Conservation (phyloP, 2,888 invertebrate species). For the Rhaphigaster nebulosa region DNA sequence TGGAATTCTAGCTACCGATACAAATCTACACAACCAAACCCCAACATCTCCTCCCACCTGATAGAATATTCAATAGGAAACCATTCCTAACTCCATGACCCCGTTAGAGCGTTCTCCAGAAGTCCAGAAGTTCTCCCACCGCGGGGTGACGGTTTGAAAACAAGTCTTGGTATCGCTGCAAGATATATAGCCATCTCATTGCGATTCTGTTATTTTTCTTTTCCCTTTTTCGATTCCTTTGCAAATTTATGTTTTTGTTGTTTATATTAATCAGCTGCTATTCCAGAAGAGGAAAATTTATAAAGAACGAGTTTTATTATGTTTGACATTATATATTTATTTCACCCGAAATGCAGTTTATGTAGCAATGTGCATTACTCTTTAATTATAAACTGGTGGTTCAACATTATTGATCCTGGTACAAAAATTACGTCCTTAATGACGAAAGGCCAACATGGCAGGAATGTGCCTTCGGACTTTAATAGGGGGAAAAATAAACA, state of each 20-base stretch:
- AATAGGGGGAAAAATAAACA: no score
- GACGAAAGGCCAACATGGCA: no score
- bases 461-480: no score
- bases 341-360: no score
- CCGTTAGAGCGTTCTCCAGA: not conserved
- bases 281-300: not conserved
- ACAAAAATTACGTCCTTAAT: no score
- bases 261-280: not conserved
- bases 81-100: slow-evolving; percentile 25
- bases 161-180: not conserved
- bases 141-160: not conserved
- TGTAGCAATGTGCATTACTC: no score
- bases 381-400: no score
- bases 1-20: not conserved
- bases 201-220: not conserved
- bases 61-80: slow-evolving; percentile 46
- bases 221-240: not conserved
- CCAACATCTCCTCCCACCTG: not conserved
- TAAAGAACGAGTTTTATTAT: no score
- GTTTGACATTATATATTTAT: no score
- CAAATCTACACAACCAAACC: not conserved
- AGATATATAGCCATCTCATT: not conserved
- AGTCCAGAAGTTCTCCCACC: slow-evolving; percentile 8
- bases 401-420: no score
- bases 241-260: not conserved